phyloP scores from a whole-genome alignment of 1,140 invertebrate genomes.

The Delia radicum region DNA sequence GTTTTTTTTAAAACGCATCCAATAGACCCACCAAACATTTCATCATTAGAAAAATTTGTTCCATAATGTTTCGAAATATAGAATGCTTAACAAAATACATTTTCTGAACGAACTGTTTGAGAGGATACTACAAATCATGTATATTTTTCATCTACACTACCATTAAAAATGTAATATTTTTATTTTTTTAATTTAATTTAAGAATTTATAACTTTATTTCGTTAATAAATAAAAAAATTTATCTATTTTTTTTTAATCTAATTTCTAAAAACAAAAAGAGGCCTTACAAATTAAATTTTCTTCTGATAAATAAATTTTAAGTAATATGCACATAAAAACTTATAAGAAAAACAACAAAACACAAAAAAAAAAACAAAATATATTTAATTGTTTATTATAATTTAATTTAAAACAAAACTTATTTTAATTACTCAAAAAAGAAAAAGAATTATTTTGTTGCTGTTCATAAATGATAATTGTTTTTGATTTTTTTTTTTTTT shows the following conservation, averaged over 20 bases:
- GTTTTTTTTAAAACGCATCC: no score
- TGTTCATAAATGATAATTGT: constrained; percentile 7
- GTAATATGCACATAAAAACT: neutral
- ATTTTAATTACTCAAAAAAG: no score
- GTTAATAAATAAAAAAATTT: neutral
- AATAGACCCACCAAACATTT: no score
- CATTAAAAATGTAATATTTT: no score
- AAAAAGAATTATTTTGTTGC: neutral
- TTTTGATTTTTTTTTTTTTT: neutral
- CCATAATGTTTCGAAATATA: no score
- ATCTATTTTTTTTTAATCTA: no score
- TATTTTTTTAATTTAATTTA: no score
- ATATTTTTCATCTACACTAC: no score
- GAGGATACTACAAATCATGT: no score
- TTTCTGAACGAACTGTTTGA: no score
- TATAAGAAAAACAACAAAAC: neutral
- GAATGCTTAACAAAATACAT: no score
- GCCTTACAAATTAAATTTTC: constrained; percentile 6
- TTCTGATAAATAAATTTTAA: neutral
- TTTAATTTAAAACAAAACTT: neutral
- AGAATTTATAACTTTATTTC: neutral
- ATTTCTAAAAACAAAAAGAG: constrained; percentile 10
- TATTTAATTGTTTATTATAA: neutral
- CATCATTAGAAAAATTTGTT: no score
- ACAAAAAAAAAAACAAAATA: neutral